phyloP scores from a whole-genome alignment of 2,888 invertebrate species.

The Oasisia sp. region DNA sequence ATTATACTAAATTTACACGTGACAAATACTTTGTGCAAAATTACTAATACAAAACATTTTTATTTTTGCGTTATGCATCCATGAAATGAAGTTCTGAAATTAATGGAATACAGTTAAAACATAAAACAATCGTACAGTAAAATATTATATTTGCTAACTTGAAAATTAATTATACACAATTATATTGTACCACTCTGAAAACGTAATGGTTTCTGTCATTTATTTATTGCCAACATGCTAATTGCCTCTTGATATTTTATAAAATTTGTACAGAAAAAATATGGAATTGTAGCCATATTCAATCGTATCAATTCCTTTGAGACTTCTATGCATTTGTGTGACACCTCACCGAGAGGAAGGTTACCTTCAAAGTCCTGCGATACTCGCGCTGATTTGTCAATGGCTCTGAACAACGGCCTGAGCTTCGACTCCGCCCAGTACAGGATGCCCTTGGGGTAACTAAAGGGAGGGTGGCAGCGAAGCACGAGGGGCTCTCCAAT shows the following conservation, averaged over 20 bases:
- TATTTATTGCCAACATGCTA: neutral
- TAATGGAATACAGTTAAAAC: neutral
- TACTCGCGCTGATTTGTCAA: slow-evolving; percentile 30
- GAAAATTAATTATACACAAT: neutral
- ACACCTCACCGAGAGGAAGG: neutral
- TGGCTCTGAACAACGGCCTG: slow-evolving; percentile 28
- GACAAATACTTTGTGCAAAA: neutral
- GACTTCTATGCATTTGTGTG: neutral
- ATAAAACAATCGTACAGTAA: neutral
- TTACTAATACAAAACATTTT: neutral
- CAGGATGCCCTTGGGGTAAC: slow-evolving; percentile 37
- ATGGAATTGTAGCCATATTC: neutral
- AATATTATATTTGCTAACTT: neutral
- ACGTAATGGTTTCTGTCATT: neutral
- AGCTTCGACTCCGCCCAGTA: slow-evolving; percentile 36
- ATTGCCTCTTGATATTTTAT: neutral
- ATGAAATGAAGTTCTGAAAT: neutral
- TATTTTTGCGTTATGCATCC: neutral
- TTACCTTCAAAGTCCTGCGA: slow-evolving; percentile 37
- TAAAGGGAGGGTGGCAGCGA: slow-evolving; percentile 36
- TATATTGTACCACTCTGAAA: neutral
- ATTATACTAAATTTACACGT: neutral
- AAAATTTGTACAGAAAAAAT: neutral
- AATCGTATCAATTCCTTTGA: neutral
- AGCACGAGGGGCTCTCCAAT: slow-evolving; percentile 35